Base-by-base conservation (phyloP, 2,888 invertebrate species). In the Eilema depressum region DNA sequence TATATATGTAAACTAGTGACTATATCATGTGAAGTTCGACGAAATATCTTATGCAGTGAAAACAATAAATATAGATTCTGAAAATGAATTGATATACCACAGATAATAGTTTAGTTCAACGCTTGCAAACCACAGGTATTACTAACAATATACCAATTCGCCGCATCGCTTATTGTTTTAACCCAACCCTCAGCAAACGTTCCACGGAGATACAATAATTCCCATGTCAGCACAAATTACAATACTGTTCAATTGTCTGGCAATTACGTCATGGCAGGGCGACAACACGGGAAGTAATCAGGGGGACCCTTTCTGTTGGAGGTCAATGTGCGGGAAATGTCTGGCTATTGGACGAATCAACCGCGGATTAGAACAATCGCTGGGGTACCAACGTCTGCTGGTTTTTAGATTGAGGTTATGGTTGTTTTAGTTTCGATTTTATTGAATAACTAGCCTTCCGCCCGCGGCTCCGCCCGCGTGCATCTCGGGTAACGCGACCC, bases 211-310 rank as follows among this genome's bases (percentile, higher is more conserved):
- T 73, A 80, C 26, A 63, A 70, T 78, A 78, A 80, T 76, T 69
- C 61, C 61, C 47, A 60, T 70, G 76, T 75, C 81, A 74, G 63
- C 68, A 71, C 74, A 71, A 77, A 83, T 85, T 74, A 78, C 74
- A 77, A 65, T 76, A 63, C 67, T 74, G 72, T 76, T 81, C 81
- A 82, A 78, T 82, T 81, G 79, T 71, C 60, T 47, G 25, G 70
- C 71, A 74, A 78, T 81, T 74, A 76, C 73, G 73, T 71, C 68
- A 71, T 66, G 68, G 74, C 61, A 79, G 77, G 80, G 79, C 81
- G 85, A 84, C 87, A 83, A 87, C 83, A 84, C 83, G 71, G 87
- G 87, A 88, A 84, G 83, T 85, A 88, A 88, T 88, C 89, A 86
- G 80, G 77, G 73, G 75, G 75, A 77, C 80, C 77, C 79, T 79